Evolutionary conservation across 2,888 invertebrate genomes (phyloP).

Genomic region (Pheosia gnoma): DNA sequence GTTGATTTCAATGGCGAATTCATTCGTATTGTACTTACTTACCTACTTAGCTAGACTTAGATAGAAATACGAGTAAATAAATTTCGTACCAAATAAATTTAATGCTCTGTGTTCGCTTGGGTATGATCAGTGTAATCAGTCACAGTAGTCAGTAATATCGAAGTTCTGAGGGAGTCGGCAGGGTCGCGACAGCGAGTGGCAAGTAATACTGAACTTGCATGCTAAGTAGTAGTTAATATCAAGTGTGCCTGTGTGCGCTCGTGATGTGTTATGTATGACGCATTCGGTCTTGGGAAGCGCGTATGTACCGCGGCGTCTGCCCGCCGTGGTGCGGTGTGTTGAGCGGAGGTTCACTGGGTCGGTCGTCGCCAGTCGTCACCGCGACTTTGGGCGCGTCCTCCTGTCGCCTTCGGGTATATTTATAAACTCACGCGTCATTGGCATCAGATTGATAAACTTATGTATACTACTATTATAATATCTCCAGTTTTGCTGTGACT

Average conservation of each 20-base stretch:
- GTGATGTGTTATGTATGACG: conserved; percentile 70
- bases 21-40: no score
- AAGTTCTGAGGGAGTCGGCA: conserved; percentile 33
- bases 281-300: conserved; percentile 63
- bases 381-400: conserved; percentile 76
- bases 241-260: conserved; percentile 50
- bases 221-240: conserved; percentile 62
- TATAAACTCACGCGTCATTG: conserved; percentile 74
- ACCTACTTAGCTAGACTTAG: no score
- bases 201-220: conserved; percentile 57
- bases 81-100: not conserved
- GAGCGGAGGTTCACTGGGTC: conserved; percentile 54
- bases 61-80: not conserved
- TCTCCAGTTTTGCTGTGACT: conserved; percentile 25
- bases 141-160: not conserved
- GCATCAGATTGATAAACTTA: conserved; percentile 65
- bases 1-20: no score
- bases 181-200: conserved; percentile 44
- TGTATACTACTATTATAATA: conserved; percentile 47
- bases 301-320: conserved; percentile 61
- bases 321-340: conserved; percentile 54
- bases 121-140: not conserved
- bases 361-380: conserved; percentile 65
- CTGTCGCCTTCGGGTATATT: conserved; percentile 74
- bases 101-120: not conserved